Percentiles rank a stretch among this genome's conserved stretches.
phyloP scores from a whole-genome alignment of 1,140 invertebrate species.

The Pollicipes pollicipes region DNA sequence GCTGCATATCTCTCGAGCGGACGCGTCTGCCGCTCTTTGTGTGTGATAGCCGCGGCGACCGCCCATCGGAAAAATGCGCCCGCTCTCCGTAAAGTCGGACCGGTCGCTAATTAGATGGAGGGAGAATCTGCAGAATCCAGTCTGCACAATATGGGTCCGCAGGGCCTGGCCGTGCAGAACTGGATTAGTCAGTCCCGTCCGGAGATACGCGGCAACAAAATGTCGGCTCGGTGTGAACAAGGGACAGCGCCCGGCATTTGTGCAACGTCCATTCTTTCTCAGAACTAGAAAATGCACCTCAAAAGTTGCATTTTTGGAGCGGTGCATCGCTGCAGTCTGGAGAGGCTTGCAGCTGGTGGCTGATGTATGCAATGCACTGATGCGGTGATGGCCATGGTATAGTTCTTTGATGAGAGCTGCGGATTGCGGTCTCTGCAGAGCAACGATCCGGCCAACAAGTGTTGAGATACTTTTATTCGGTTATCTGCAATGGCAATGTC shows the following conservation, averaged over 20 bases:
- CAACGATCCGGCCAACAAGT: too few relatives aligned
- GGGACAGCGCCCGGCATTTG: not conserved
- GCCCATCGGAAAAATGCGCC: not conserved
- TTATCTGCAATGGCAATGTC: too few relatives aligned
- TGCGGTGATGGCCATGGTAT: not conserved
- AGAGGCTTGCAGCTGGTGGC: not conserved
- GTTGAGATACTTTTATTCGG: too few relatives aligned
- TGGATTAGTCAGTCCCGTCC: not conserved
- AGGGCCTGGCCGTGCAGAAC: not conserved
- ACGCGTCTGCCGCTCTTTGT: not conserved
- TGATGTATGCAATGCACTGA: not conserved
- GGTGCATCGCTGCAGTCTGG: too few relatives aligned
- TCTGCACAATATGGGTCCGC: not conserved
- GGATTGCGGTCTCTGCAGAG: too few relatives aligned
- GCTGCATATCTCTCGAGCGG: too few relatives aligned
- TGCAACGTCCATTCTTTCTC: not conserved
- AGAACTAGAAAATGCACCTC: not conserved
- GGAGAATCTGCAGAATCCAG: not conserved
- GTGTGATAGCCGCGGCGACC: not conserved
- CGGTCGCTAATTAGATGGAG: not conserved
- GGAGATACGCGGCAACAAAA: not conserved
- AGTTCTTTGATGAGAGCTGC: not conserved
- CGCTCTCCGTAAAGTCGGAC: not conserved
- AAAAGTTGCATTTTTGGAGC: not conserved
- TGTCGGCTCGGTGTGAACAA: not conserved